Percentiles rank a stretch among this genome's conserved stretches.
Conservation (phyloP, 2,113 vertebrate species). For the Esox niger region DNA sequence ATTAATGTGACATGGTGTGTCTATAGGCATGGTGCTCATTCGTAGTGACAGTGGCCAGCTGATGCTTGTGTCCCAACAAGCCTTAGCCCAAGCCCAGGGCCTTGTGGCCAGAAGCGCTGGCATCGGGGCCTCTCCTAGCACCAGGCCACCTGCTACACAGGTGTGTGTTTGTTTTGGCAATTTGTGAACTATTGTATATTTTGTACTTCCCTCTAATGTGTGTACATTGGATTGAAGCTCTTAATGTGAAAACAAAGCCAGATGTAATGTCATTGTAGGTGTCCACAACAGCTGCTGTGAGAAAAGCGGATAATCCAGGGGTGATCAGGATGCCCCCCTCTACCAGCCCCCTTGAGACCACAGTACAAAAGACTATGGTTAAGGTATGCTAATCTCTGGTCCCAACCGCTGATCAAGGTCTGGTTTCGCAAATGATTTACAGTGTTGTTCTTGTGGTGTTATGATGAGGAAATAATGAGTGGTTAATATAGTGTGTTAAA, state of each 20-base stretch:
- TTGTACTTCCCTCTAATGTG: not conserved
- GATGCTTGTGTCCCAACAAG: slow-evolving; percentile 92
- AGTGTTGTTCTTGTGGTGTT: not conserved
- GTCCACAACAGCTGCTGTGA: slow-evolving; percentile 67
- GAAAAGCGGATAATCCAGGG: slow-evolving; percentile 66
- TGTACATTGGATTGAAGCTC: not conserved
- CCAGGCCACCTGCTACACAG: slow-evolving; percentile 74
- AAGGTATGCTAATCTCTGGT: slow-evolving; percentile 60
- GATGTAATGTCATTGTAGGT: slow-evolving; percentile 58
- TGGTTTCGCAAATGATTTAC: not conserved
- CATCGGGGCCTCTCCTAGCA: slow-evolving; percentile 43
- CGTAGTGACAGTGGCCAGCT: slow-evolving; percentile 90
- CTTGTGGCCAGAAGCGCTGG: slow-evolving; percentile 59
- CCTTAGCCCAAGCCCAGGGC: slow-evolving; percentile 75
- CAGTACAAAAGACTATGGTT: slow-evolving; percentile 65
- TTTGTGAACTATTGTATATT: not conserved
- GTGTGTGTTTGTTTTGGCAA: slow-evolving; percentile 55
- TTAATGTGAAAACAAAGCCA: not conserved
- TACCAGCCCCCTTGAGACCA: slow-evolving; percentile 57
- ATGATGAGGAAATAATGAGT: not conserved
- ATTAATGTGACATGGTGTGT: not conserved
- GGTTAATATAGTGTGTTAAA: not conserved
- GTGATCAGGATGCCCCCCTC: slow-evolving; percentile 68
- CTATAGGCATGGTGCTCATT: slow-evolving; percentile 87
- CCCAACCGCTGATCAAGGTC: not conserved